Conservation (phyloP, 2,888 invertebrate genomes). For the Aquatica leii region DNA sequence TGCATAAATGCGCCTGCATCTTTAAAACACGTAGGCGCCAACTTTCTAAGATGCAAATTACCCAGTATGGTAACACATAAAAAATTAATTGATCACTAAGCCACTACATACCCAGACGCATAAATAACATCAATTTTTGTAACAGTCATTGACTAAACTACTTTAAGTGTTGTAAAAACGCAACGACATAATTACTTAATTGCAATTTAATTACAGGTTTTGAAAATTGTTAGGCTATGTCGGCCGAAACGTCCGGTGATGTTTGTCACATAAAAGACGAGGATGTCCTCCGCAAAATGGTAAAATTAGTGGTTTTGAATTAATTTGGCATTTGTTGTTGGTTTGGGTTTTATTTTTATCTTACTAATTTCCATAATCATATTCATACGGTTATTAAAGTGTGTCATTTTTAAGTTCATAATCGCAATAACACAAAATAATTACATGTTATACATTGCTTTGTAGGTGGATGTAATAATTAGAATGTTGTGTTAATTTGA, state of each 20-base stretch:
- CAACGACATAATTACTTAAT: constrained; percentile 6
- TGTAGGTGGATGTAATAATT: constrained; percentile 20
- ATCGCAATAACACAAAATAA: constrained; percentile 4
- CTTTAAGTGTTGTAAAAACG: no score
- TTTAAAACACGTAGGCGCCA: constrained; percentile 1
- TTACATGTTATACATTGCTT: neutral
- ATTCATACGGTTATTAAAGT: neutral
- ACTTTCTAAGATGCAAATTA: constrained; percentile 6
- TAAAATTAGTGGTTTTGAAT: constrained; percentile 54
- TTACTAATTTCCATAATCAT: constrained; percentile 8
- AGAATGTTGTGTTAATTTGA: constrained; percentile 8
- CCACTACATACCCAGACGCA: neutral
- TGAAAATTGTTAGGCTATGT: constrained; percentile 45
- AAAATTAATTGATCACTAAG: constrained; percentile 2
- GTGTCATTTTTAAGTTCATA: constrained; percentile 2
- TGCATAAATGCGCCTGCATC: no score
- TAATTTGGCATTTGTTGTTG: neutral
- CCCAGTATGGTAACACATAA: neutral
- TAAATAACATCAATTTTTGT: constrained; percentile 11
- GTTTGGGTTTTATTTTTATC: constrained; percentile 6
- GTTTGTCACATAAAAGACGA: constrained; percentile 78
- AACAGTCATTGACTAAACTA: neutral
- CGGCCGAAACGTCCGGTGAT: constrained; percentile 64
- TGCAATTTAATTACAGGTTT: constrained; percentile 17
- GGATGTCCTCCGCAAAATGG: constrained; percentile 80